Evolutionary conservation across 2,888 invertebrate genomes (phyloP).

Genomic region (Sesia bembeciformis): DNA sequence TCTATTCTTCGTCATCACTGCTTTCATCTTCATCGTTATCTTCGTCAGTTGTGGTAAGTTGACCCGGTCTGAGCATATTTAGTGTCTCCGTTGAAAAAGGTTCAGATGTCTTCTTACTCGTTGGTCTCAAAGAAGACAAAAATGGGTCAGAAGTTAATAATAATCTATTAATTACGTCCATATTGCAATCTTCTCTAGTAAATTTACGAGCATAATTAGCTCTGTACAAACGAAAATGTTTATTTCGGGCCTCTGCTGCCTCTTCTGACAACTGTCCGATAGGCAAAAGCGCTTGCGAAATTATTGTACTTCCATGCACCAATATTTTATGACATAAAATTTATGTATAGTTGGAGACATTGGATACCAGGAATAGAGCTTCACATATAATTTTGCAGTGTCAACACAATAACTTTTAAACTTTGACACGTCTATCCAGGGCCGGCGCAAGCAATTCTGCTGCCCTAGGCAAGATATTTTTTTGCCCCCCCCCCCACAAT

Average conservation of each 20-base stretch:
- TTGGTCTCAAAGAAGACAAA: neutral
- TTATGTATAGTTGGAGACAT: slow-evolving; percentile 25
- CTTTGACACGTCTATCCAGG: too few species aligned
- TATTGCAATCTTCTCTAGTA: slow-evolving; percentile 9
- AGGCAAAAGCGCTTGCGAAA: slow-evolving; percentile 18
- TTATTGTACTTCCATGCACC: slow-evolving; percentile 16
- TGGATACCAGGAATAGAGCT: slow-evolving; percentile 8
- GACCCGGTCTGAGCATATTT: neutral
- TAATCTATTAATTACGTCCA: slow-evolving; percentile 11
- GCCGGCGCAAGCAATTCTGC: too few species aligned
- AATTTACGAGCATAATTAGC: slow-evolving; percentile 17
- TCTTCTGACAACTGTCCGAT: slow-evolving; percentile 24
- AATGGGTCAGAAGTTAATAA: slow-evolving; percentile 11
- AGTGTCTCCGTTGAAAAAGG: neutral
- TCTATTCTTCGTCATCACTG: neutral
- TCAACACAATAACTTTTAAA: too few species aligned
- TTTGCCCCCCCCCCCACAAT: too few species aligned
- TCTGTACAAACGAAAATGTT: slow-evolving; percentile 21
- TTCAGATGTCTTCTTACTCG: neutral
- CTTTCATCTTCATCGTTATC: neutral
- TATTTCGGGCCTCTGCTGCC: slow-evolving; percentile 24
- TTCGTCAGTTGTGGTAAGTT: neutral
- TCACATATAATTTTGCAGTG: neutral
- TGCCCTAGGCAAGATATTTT: too few species aligned
- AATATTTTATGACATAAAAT: slow-evolving; percentile 21